Conservation (phyloP, 1,140 invertebrate species). For the Laodelphax striatellus region DNA sequence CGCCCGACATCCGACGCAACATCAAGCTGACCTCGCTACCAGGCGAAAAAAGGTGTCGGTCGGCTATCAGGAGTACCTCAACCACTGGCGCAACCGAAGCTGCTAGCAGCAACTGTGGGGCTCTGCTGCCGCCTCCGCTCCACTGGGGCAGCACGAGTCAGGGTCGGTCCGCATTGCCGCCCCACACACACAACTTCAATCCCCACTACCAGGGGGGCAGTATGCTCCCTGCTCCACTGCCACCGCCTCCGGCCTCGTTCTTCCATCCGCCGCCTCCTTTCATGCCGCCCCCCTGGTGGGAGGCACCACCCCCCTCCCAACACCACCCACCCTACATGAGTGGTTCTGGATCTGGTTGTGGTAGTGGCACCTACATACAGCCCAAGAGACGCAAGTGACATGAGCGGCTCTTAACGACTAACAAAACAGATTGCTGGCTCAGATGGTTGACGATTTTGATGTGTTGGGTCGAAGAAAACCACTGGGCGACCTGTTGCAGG, state of each 20-base stretch:
- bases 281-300: constrained; percentile 7
- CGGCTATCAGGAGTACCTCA: constrained; percentile 71
- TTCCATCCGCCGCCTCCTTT: background rate
- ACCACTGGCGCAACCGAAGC: constrained; percentile 41
- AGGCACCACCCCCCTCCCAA: background rate
- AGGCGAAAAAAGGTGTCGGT: constrained; percentile 76
- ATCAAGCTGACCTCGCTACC: constrained; percentile 92
- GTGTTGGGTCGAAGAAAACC: too few species aligned
- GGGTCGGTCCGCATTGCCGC: background rate
- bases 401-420: background rate
- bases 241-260: background rate
- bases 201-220: background rate
- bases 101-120: constrained; percentile 41
- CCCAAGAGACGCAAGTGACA: constrained; percentile 13
- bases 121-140: constrained; percentile 4
- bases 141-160: background rate
- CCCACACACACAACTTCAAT: background rate
- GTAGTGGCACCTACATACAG: background rate
- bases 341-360: too few species aligned
- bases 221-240: too few species aligned
- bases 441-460: too few species aligned
- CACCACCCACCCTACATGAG: too few species aligned
- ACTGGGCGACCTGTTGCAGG: too few species aligned
- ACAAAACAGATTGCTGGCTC: too few species aligned
- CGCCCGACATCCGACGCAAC: constrained; percentile 69